These are phyloP conservation scores for Gymnopithys bicolor DNA, from an alignment of 2,797 vertebrate genomes.

Conservation along the genomic window DNA sequence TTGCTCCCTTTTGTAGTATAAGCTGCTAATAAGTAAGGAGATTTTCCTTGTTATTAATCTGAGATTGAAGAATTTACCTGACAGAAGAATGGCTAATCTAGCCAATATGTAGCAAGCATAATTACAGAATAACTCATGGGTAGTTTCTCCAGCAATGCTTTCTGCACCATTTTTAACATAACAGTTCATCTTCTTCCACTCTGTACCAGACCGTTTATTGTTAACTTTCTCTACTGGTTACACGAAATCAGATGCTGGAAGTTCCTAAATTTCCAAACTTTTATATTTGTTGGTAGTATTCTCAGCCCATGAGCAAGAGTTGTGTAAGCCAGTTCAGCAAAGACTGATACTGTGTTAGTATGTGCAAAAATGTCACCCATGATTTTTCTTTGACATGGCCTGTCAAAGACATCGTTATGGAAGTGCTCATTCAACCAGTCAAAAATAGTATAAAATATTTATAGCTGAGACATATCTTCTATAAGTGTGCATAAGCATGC, in stretches of 20 bases:
- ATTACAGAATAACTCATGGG: neutral
- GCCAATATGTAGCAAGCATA: rapidly evolving
- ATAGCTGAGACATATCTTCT: neutral
- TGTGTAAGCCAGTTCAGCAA: neutral
- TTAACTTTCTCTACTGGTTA: neutral
- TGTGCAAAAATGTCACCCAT: neutral
- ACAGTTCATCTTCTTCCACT: neutral
- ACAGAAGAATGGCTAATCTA: neutral
- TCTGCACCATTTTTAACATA: neutral
- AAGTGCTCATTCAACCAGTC: neutral
- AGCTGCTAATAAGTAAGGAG: neutral
- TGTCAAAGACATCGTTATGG: neutral
- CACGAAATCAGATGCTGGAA: neutral
- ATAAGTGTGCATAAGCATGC: neutral
- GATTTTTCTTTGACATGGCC: neutral
- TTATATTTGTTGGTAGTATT: neutral
- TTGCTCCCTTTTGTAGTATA: neutral
- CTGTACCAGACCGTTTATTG: neutral
- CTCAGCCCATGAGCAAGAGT: neutral
- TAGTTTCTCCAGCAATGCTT: neutral
- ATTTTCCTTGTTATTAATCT: neutral
- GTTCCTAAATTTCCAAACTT: neutral
- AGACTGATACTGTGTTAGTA: neutral
- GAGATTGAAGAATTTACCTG: neutral
- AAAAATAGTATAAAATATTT: neutral